phyloP scores from a whole-genome alignment of 64 coral and sea anemone genomes.

The Actinia equina region DNA sequence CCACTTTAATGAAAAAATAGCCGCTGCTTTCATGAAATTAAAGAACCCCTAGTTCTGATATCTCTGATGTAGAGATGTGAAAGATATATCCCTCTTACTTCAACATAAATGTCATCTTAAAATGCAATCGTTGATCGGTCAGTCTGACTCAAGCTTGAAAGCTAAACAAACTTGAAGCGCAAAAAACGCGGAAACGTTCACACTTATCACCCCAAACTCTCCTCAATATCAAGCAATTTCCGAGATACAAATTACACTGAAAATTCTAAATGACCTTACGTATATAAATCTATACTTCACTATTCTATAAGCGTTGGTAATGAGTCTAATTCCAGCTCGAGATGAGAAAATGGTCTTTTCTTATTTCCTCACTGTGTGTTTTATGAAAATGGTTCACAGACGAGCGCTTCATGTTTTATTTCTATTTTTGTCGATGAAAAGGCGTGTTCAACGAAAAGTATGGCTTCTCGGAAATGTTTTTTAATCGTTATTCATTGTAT shows the following conservation, averaged over 20 bases:
- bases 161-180: background rate
- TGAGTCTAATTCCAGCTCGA: background rate
- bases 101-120: background rate
- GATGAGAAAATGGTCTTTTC: background rate
- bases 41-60: background rate
- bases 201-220: constrained; percentile 1
- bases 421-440: background rate
- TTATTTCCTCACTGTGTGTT: background rate
- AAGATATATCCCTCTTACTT: background rate
- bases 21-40: background rate
- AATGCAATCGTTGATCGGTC: background rate
- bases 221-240: constrained; percentile 14
- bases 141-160: background rate
- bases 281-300: background rate
- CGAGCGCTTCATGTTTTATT: background rate
- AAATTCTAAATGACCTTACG: background rate
- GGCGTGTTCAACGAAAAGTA: background rate
- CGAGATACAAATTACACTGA: background rate
- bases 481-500: background rate
- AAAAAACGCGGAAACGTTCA: background rate
- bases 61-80: background rate
- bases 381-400: background rate
- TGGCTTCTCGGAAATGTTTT: background rate
- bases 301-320: background rate
- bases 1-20: constrained; percentile 10